Base-by-base conservation (phyloP, 2,888 invertebrate species). In the Drosophila mayaguana region DNA sequence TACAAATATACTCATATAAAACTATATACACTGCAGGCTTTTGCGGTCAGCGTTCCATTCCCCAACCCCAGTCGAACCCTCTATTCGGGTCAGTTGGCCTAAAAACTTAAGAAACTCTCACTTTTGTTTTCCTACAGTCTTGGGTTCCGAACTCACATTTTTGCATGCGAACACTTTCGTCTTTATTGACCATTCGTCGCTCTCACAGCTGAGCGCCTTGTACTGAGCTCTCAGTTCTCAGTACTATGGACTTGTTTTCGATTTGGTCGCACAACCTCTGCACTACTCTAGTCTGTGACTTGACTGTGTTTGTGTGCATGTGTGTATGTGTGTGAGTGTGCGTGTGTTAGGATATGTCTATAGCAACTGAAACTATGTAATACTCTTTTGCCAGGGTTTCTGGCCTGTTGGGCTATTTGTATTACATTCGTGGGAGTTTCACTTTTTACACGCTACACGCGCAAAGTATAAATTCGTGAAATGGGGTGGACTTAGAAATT, bases 101-200 rank as follows among this genome's bases (percentile, higher is more conserved):
- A 89, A 87, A 83, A 89, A 83, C 61, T 50, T 40, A 55, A 65
- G 55, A 67, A 73, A 71, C 68, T 76, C 71, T 68, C 71, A 66
- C 70, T 80, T 73, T 83, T 62, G 38, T 68, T 68, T 56, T 71
- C 50, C 55, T 72, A 25, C n/a, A 40, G n/a, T 80, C 72, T 80
- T 83, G 25, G 50, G 48, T 51, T 14, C 20, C 9, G 51, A 36
- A 50, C 55, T 57, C 69, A 63, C 74, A 89, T 78, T 84, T 89
- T 75, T 84, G 81, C 83, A 84, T 84, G 83, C 78, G 69, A 89
- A 32, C 64, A 89, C 87, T 87, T 88, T 89, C 75, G 40, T 48
- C 68, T 70, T 67, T 65, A 71, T 71, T 70, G 22, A 53, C 60
- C 63, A 53, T 40, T 16, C 14, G 22, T 11, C 16, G 62, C 57